Evolutionary conservation across 2,888 invertebrate species (phyloP).

Genomic region (Epinotia brunnichana): DNA sequence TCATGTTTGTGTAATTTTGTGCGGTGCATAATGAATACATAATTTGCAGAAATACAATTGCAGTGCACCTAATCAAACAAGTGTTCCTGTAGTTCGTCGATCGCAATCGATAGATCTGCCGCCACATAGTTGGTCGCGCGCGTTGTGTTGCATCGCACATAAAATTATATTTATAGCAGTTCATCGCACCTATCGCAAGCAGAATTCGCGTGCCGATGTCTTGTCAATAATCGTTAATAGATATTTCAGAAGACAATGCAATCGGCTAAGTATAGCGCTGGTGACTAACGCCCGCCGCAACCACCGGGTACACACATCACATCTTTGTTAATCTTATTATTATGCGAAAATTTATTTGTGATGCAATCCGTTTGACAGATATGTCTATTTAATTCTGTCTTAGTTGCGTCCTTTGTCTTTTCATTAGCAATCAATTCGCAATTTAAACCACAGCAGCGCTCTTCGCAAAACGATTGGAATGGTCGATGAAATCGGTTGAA

Average conservation of each 20-base stretch:
- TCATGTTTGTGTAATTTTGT: neutral
- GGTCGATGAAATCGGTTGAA: neutral
- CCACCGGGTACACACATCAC: conserved; percentile 64
- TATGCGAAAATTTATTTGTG: conserved; percentile 78
- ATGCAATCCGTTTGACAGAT: conserved; percentile 74
- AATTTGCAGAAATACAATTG: conserved; percentile 41
- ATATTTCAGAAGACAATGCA: conserved; percentile 84
- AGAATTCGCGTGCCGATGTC: conserved; percentile 82
- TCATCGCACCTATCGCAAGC: conserved; percentile 80
- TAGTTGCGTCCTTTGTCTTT: conserved; percentile 32
- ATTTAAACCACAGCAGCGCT: neutral
- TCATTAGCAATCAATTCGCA: conserved; percentile 22
- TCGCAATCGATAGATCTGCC: conserved; percentile 47
- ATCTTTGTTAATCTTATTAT: conserved; percentile 81
- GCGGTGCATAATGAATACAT: conserved; percentile 2
- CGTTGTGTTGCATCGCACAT: conserved; percentile 68
- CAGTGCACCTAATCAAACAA: conserved; percentile 41
- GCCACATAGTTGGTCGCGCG: conserved; percentile 63
- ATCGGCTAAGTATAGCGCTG: conserved; percentile 78
- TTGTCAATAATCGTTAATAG: conserved; percentile 84
- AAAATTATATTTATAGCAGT: conserved; percentile 81
- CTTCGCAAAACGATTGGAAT: neutral
- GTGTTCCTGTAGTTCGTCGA: conserved; percentile 43
- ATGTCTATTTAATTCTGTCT: conserved; percentile 44
- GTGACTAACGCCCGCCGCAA: conserved; percentile 78